Conservation (phyloP, 2,797 vertebrate genomes). For the Molossus molossus region DNA sequence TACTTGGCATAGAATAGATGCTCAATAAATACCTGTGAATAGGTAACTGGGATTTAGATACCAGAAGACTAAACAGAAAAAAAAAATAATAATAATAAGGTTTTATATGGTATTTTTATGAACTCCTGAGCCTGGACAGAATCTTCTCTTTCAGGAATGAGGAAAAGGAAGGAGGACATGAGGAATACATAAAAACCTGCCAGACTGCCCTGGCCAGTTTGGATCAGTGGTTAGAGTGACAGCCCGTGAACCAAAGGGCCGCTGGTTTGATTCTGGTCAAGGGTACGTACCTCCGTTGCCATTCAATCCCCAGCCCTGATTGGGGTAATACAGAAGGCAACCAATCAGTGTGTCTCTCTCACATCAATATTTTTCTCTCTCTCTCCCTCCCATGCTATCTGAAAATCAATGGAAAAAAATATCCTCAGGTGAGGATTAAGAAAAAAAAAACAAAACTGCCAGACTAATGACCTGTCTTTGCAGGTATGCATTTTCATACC, state of each 20-base stretch:
- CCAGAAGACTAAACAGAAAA: not conserved
- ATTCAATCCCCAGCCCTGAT: too few relatives aligned
- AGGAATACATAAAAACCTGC: not conserved
- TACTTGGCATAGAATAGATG: not conserved
- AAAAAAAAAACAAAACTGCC: too few relatives aligned
- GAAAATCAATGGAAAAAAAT: too few relatives aligned
- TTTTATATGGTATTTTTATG: not conserved
- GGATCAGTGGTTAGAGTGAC: too few relatives aligned
- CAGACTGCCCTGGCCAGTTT: not conserved
- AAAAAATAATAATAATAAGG: not conserved
- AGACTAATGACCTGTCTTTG: not conserved
- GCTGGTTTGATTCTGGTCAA: too few relatives aligned
- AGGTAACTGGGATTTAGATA: not conserved
- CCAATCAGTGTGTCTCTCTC: too few relatives aligned
- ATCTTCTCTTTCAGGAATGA: slow-evolving; percentile 55
- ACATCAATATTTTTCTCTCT: too few relatives aligned
- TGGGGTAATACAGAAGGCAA: too few relatives aligned
- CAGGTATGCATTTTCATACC: not conserved
- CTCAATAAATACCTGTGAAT: slow-evolving; percentile 51
- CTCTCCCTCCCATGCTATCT: too few relatives aligned
- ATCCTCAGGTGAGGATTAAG: too few relatives aligned
- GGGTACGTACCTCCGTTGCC: too few relatives aligned
- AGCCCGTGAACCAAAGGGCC: too few relatives aligned
- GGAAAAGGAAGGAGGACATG: not conserved
- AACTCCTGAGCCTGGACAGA: not conserved